Evolutionary conservation across 1,140 invertebrate species (phyloP).

Genomic region (Zaprionus africanus): DNA sequence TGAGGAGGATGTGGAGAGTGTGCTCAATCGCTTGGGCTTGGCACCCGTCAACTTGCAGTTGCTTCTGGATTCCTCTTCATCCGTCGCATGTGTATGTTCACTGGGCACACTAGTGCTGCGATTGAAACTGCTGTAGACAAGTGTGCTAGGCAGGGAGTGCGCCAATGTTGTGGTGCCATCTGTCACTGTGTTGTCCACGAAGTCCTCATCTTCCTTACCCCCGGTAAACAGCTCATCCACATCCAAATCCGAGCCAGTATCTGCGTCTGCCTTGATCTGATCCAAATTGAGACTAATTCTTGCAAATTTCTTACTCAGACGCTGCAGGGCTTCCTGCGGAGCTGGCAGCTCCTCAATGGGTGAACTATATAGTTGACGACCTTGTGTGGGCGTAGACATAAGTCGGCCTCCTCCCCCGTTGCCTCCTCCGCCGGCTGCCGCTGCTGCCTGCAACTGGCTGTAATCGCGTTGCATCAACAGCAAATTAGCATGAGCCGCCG

Average conservation of each 20-base stretch:
- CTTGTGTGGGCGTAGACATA: constrained; percentile 41
- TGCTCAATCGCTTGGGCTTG: constrained; percentile 72
- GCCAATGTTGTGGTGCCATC: constrained; percentile 30
- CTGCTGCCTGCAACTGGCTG: constrained; percentile 56
- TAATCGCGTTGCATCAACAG: constrained; percentile 76
- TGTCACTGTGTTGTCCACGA: neutral
- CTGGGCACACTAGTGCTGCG: constrained; percentile 66
- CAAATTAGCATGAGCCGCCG: constrained; percentile 52
- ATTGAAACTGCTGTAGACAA: constrained; percentile 58
- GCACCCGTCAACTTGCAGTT: constrained; percentile 76
- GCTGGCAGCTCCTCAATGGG: constrained; percentile 70
- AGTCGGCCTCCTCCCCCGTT: constrained; percentile 37
- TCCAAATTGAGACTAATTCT: constrained; percentile 75
- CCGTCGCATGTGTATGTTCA: constrained; percentile 29
- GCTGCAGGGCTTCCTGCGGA: constrained; percentile 65
- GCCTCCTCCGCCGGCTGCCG: constrained; percentile 26
- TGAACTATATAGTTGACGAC: constrained; percentile 68
- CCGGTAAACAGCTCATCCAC: constrained; percentile 41
- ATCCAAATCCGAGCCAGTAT: constrained; percentile 38
- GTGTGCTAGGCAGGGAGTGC: constrained; percentile 71
- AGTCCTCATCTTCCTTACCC: constrained; percentile 23
- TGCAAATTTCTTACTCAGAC: constrained; percentile 74
- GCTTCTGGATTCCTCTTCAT: constrained; percentile 16
- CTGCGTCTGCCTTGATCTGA: constrained; percentile 70
- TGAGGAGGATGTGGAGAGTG: constrained; percentile 67